Conservation (phyloP, 1,140 invertebrate species). For the Xylocopa sonorina region DNA sequence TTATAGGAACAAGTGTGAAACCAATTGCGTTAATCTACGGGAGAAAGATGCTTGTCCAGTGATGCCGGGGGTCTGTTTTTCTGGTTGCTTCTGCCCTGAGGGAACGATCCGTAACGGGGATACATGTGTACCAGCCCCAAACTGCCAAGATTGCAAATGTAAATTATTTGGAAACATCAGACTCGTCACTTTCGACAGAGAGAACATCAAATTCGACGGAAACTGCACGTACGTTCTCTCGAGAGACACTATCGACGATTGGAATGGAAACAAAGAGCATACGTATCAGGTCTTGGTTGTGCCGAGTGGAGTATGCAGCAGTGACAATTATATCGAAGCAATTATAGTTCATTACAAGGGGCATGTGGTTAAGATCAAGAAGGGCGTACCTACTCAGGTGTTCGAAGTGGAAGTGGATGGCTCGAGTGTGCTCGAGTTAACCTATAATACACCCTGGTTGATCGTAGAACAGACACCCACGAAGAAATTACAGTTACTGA, state of each 20-base stretch:
- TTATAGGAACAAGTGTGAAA: conserved; percentile 84
- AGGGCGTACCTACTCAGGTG: conserved; percentile 39
- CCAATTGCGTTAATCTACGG: conserved; percentile 86
- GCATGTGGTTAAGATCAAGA: conserved; percentile 84
- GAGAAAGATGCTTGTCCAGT: conserved; percentile 84
- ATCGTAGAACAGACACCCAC: conserved; percentile 71
- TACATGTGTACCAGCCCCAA: conserved; percentile 86
- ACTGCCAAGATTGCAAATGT: conserved; percentile 90
- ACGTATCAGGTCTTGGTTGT: conserved; percentile 87
- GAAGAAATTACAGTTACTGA: conserved; percentile 78
- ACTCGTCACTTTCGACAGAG: conserved; percentile 88
- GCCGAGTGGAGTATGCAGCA: conserved; percentile 85
- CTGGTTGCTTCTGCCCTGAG: conserved; percentile 92
- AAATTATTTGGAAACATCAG: conserved; percentile 87
- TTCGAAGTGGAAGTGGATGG: conserved; percentile 74
- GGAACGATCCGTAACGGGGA: conserved; percentile 88
- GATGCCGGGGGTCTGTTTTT: conserved; percentile 86
- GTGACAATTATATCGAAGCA: conserved; percentile 83
- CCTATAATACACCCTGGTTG: conserved; percentile 76
- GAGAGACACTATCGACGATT: conserved; percentile 81
- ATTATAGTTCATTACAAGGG: conserved; percentile 86
- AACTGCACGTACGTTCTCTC: conserved; percentile 92
- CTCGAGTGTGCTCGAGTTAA: conserved; percentile 69
- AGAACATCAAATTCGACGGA: conserved; percentile 87
- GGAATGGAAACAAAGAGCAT: conserved; percentile 77